phyloP scores from a whole-genome alignment of 2,113 vertebrate species.

The Xerus inauris region DNA sequence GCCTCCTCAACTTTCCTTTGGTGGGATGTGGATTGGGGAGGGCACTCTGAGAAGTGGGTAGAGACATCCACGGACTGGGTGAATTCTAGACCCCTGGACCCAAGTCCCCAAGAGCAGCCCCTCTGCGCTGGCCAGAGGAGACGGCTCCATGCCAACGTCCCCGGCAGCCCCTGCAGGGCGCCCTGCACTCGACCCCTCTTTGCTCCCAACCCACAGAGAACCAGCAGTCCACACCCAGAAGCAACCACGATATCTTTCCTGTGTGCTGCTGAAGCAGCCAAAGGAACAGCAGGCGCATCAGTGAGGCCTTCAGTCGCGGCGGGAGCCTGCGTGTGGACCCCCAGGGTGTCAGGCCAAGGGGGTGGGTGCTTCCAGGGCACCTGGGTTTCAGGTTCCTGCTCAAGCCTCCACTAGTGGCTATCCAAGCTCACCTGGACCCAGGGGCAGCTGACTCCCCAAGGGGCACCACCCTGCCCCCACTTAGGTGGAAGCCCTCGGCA shows the following conservation, averaged over 20 bases:
- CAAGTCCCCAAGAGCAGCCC: not conserved
- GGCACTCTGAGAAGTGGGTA: not conserved
- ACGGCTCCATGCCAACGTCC: rapidly evolving
- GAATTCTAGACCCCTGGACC: not conserved
- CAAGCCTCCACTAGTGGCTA: not conserved
- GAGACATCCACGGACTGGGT: not conserved
- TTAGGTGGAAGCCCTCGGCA: not conserved
- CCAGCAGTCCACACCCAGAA: not conserved
- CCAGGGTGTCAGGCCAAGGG: not conserved
- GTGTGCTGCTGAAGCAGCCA: not conserved
- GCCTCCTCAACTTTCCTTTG: not conserved
- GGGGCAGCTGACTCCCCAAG: not conserved
- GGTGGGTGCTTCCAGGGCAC: not conserved
- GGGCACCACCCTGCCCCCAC: not conserved
- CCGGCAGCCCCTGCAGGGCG: rapidly evolving
- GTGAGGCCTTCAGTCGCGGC: no score
- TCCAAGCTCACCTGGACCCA: not conserved
- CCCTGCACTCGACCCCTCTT: not conserved
- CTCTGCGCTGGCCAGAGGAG: not conserved
- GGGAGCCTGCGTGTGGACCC: no score
- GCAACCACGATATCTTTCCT: not conserved
- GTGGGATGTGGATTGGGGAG: not conserved
- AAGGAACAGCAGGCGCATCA: not conserved
- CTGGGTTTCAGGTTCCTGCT: not conserved
- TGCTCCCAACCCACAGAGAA: not conserved